A percentile compares a stretch with the other conserved stretches of the same genome.
Conservation (phyloP, 2,888 invertebrate genomes). For the Pherbina coryleti region DNA sequence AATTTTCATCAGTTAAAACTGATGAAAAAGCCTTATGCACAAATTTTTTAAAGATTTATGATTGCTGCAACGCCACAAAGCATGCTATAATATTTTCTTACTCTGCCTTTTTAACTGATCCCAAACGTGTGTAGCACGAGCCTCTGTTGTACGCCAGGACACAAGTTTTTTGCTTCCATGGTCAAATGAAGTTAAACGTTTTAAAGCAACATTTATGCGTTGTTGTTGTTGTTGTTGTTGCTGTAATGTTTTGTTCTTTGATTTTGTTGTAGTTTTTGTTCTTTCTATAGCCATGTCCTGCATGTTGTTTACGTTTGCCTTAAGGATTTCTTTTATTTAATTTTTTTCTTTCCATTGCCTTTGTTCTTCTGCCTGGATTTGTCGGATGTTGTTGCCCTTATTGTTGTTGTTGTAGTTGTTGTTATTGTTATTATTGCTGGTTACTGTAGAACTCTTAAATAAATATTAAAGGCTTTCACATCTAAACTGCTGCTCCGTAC, state of each 20-base stretch:
- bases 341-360: neutral
- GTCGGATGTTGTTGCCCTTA: neutral
- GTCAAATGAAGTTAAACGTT: neutral
- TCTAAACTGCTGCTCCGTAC: neutral
- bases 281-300: too few relatives aligned
- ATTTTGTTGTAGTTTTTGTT: neutral
- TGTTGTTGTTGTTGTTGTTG: neutral
- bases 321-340: neutral
- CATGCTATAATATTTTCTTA: too few relatives aligned
- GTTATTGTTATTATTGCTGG: slow-evolving; percentile 3
- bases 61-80: too few relatives aligned
- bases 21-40: too few relatives aligned
- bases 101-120: too few relatives aligned
- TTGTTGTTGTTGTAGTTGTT: slow-evolving; percentile 8
- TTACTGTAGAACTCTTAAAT: slow-evolving; percentile 7
- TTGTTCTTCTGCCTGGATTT: neutral
- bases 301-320: too few relatives aligned
- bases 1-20: too few relatives aligned
- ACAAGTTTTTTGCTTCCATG: too few relatives aligned
- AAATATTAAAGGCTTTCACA: neutral
- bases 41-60: too few relatives aligned
- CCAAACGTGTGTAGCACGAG: too few relatives aligned
- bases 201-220: neutral
- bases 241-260: neutral
- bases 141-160: too few relatives aligned